phyloP scores from a whole-genome alignment of 2,797 vertebrate genomes.

The Denticeps clupeoides region DNA sequence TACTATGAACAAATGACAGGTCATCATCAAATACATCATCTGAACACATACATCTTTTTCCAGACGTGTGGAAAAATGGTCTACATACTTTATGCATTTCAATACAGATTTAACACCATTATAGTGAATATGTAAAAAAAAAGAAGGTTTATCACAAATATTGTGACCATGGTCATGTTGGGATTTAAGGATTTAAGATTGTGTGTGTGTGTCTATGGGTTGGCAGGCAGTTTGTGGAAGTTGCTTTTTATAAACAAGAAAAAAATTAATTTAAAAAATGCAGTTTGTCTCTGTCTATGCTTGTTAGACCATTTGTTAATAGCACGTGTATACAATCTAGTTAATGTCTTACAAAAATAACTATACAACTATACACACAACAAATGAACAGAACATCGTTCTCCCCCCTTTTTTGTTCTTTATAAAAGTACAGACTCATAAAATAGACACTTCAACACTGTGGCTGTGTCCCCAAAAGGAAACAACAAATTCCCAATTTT shows the following conservation, averaged over 20 bases:
- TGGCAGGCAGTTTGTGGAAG: neutral
- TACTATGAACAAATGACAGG: conserved; percentile 59
- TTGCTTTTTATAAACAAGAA: conserved; percentile 34
- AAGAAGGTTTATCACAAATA: too few relatives aligned
- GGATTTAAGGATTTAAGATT: neutral
- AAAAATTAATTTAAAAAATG: conserved; percentile 36
- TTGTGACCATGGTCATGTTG: too few relatives aligned
- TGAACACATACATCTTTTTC: conserved; percentile 37
- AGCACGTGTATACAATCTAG: conserved; percentile 50
- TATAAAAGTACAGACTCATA: conserved; percentile 10
- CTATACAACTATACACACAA: conserved; percentile 65
- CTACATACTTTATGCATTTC: conserved; percentile 22
- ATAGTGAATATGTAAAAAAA: too few relatives aligned
- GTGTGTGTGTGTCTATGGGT: neutral
- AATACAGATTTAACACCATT: too few relatives aligned
- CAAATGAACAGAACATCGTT: conserved; percentile 35
- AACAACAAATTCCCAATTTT: too few relatives aligned
- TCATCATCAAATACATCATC: conserved; percentile 28
- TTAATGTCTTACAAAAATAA: conserved; percentile 45
- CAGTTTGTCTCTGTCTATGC: conserved; percentile 45
- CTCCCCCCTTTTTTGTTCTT: conserved; percentile 29
- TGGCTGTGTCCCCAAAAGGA: conserved; percentile 8
- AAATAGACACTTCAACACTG: conserved; percentile 25
- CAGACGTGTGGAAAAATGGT: conserved; percentile 29
- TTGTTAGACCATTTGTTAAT: conserved; percentile 60